Base-by-base conservation (phyloP, 2,113 vertebrate genomes). In the Sander lucioperca region DNA sequence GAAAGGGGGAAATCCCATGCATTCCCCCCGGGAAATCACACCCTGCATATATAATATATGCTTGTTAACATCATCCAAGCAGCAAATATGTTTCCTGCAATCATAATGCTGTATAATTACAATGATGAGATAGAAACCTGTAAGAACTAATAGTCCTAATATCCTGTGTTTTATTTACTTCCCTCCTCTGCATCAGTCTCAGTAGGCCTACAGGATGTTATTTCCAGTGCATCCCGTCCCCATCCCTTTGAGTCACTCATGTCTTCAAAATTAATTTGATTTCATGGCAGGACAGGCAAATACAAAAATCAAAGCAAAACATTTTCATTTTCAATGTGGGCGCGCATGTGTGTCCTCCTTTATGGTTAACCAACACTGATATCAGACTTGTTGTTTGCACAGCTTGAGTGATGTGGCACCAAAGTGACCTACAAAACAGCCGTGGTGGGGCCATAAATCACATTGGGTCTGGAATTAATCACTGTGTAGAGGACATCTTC, bases 381-480 rank as follows among this genome's bases (percentile, higher is more conserved):
- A 95, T 94, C 93, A 68, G 90, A 87, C 82, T 81, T 83, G 82
- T 84, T 94, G 93, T 94, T 94, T 94, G 93, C 88, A 88, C 94
- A 94, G 94, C 89, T 94, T 94, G 93, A 94, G 87, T 93, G 90
- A 93, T 89, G 83, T 92, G 88, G 87, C 91, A 92, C 83, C 93
- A 93, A 91, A 93, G 90, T 93, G 93, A 93, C 94, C 92, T 91
- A 94, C 94, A 93, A 91, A 94, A 92, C 91, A 91, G 88, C 87
- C 85, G 74, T 93, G 92, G 91, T 82, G 85, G 83, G 91, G 89
- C 93, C 87, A 94, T 95, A 91, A 94, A 94, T 95, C 92, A 95
- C 90, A 88, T 87, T 82, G 86, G 87, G 85, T 86, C 82, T 85
- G 84, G 89, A 93, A 93, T 94, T 93, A 94, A 94, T 94, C 93